Percentiles rank a stretch among this genome's conserved stretches.
Conservation (phyloP, 2,888 invertebrate species). For the Unio delphinus region DNA sequence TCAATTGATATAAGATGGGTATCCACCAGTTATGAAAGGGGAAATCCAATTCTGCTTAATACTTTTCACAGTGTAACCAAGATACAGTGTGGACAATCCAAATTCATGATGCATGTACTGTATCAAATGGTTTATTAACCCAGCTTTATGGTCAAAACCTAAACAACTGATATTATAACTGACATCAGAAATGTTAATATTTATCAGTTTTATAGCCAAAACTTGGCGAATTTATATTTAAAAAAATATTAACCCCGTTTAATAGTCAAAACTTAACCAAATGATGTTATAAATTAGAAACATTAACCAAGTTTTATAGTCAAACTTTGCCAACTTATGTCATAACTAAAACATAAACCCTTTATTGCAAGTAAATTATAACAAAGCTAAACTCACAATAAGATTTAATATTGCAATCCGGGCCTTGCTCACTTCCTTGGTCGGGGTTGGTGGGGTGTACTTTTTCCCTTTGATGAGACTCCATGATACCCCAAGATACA, state of each 20-base stretch:
- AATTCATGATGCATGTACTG: too few species aligned
- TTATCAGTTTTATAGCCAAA: not conserved
- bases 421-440: constrained; percentile 26
- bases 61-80: too few species aligned
- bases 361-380: not conserved
- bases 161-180: not conserved
- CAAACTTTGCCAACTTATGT: not conserved
- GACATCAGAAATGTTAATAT: not conserved
- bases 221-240: not conserved
- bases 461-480: constrained; percentile 52
- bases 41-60: too few species aligned
- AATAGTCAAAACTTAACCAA: not conserved
- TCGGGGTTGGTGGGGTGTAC: constrained; percentile 44
- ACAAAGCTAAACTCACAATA: constrained; percentile 37
- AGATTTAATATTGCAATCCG: constrained; percentile 50
- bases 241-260: not conserved
- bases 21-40: too few species aligned
- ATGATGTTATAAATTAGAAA: not conserved
- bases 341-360: not conserved
- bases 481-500: constrained; percentile 55
- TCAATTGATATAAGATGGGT: too few species aligned
- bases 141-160: not conserved
- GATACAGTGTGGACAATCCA: too few species aligned
- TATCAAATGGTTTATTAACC: too few species aligned
- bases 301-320: not conserved